phyloP scores from a whole-genome alignment of 2,113 vertebrate species.

The Sapayoa aenigma region DNA sequence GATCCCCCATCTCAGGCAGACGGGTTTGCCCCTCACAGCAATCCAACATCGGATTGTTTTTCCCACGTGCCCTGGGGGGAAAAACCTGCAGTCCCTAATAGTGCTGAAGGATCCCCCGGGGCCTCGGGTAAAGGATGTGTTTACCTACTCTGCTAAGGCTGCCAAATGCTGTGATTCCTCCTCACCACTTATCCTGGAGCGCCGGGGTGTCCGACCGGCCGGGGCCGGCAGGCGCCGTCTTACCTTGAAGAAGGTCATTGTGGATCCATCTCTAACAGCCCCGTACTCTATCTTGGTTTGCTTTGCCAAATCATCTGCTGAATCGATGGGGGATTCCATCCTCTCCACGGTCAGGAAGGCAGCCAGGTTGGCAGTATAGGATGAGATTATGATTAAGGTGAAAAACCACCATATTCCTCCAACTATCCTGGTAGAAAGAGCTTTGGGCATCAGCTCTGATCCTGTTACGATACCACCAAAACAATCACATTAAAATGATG shows the following conservation, averaged over 20 bases:
- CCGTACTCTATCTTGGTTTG: conserved; percentile 98
- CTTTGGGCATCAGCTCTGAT: conserved; percentile 98
- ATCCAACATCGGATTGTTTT: not conserved
- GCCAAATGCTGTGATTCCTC: not conserved
- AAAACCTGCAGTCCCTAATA: not conserved
- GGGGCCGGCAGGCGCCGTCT: not conserved
- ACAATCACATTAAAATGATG: conserved; percentile 55
- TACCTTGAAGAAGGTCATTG: conserved; percentile 99
- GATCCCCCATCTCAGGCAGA: not conserved
- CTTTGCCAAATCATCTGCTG: conserved; percentile 95
- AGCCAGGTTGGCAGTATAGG: conserved; percentile 97
- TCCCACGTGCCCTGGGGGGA: not conserved
- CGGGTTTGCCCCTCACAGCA: not conserved
- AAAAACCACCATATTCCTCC: conserved; percentile 99
- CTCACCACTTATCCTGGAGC: not conserved
- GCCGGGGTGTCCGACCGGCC: rapidly evolving
- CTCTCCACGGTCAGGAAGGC: conserved; percentile 97
- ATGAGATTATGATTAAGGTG: conserved; percentile 97
- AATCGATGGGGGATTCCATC: conserved; percentile 98
- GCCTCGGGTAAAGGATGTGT: not conserved
- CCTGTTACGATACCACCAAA: conserved; percentile 79
- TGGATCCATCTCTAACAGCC: conserved; percentile 94
- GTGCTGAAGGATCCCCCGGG: not conserved
- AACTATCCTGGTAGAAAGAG: conserved; percentile 96
- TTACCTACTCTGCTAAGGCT: not conserved